phyloP scores from a whole-genome alignment of 2,797 vertebrate species.

The Coreius guichenoti region DNA sequence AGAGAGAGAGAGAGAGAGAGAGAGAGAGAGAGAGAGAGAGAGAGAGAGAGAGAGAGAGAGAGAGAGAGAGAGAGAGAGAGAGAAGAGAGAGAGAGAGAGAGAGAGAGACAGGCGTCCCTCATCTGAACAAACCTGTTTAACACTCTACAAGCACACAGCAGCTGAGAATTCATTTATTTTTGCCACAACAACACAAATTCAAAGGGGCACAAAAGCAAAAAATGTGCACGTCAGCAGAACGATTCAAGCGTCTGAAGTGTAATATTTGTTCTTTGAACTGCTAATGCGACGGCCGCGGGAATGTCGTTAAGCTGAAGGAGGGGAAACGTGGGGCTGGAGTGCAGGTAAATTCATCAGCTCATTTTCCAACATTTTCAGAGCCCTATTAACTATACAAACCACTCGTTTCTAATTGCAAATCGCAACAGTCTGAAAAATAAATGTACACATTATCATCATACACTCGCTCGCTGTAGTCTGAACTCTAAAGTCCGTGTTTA shows the following conservation, averaged over 20 bases:
- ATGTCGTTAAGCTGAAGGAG: conserved; percentile 48
- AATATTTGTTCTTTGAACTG: conserved; percentile 31
- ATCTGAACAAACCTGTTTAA: neutral
- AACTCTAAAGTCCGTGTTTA: conserved; percentile 63
- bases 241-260: conserved; percentile 20
- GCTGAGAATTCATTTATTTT: conserved; percentile 47
- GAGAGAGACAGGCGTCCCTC: neutral
- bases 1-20: neutral
- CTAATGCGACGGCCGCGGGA: neutral
- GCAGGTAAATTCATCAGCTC: neutral
- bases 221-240: conserved; percentile 27
- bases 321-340: neutral
- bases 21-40: neutral
- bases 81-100: neutral
- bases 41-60: neutral
- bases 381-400: neutral
- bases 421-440: conserved; percentile 42
- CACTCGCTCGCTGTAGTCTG: conserved; percentile 62
- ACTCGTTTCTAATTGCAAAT: conserved; percentile 29
- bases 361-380: neutral
- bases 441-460: conserved; percentile 22
- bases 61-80: neutral
- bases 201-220: conserved; percentile 37
- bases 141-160: conserved; percentile 16
- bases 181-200: conserved; percentile 39